Percentiles rank a stretch among this genome's conserved stretches.
Conservation (phyloP, 2,113 vertebrate species). For the Myotis davidii region DNA sequence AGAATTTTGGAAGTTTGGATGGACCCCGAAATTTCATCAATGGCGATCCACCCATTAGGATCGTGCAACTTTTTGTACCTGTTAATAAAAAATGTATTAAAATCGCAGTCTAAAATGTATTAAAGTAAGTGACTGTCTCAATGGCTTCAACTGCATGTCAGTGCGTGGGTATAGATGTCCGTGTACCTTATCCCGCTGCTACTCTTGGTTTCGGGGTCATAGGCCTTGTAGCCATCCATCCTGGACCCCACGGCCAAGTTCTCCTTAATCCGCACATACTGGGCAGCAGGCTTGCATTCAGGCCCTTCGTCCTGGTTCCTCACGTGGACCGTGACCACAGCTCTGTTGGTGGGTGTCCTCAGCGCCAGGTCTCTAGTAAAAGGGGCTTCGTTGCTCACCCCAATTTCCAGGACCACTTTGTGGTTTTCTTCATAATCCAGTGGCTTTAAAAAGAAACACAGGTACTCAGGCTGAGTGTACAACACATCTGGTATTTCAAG, state of each 20-base stretch:
- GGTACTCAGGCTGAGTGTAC: background rate
- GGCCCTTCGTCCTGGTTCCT: slow-evolving; percentile 91
- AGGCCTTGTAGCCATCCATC: slow-evolving; percentile 86
- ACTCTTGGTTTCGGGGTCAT: slow-evolving; percentile 91
- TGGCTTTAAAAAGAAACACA: slow-evolving; percentile 83
- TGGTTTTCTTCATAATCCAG: slow-evolving; percentile 88
- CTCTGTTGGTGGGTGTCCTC: slow-evolving; percentile 76
- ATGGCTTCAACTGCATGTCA: background rate
- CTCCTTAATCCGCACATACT: slow-evolving; percentile 86
- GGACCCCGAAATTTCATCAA: slow-evolving; percentile 85
- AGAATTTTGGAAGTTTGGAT: slow-evolving; percentile 87
- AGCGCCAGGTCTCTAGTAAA: slow-evolving; percentile 80
- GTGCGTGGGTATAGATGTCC: background rate
- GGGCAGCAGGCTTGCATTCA: slow-evolving; percentile 83
- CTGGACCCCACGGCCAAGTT: slow-evolving; percentile 83
- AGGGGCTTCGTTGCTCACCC: slow-evolving; percentile 86
- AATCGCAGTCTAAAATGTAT: background rate
- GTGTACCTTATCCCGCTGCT: slow-evolving; percentile 88
- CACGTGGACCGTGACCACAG: slow-evolving; percentile 85
- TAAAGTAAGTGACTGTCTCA: background rate
- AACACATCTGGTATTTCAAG: background rate
- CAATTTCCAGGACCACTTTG: slow-evolving; percentile 86
- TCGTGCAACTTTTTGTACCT: slow-evolving; percentile 75
- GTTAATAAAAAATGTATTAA: slow-evolving; percentile 18
- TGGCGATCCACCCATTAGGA: slow-evolving; percentile 86